Percentiles rank a stretch among this genome's conserved stretches.
Conservation (phyloP, 2,888 invertebrate genomes). For the Leptinotarsa juncta region DNA sequence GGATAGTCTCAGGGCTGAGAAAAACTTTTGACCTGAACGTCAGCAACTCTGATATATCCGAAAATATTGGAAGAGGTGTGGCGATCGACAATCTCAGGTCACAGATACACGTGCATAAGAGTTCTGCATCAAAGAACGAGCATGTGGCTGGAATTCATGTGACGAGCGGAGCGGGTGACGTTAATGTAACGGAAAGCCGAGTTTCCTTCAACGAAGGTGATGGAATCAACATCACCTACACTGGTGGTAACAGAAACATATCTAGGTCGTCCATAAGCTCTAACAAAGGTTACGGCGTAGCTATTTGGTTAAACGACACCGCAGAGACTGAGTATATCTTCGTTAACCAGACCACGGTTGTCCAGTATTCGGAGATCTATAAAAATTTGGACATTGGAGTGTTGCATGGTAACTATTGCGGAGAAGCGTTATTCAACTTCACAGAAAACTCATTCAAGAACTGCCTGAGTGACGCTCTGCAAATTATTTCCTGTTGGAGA, state of each 20-base stretch:
- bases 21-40: constrained; percentile 90
- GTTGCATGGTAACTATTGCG: constrained; percentile 93
- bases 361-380: constrained; percentile 88
- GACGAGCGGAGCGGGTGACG: constrained; percentile 90
- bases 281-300: constrained; percentile 89
- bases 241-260: constrained; percentile 93
- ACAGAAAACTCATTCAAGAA: constrained; percentile 90
- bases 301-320: constrained; percentile 92
- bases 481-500: constrained; percentile 87
- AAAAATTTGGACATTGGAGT: constrained; percentile 91
- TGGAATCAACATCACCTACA: constrained; percentile 95
- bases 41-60: constrained; percentile 83
- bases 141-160: constrained; percentile 93
- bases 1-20: constrained; percentile 80
- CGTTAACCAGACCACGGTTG: constrained; percentile 85
- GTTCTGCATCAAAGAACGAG: constrained; percentile 86
- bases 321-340: constrained; percentile 80
- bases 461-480: constrained; percentile 82
- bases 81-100: constrained; percentile 92
- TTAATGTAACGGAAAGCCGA: constrained; percentile 91
- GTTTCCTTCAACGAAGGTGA: constrained; percentile 93
- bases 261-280: constrained; percentile 87
- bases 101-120: constrained; percentile 85
- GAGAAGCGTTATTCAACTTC: constrained; percentile 87
- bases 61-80: constrained; percentile 95